phyloP scores from a whole-genome alignment of 2,888 invertebrate species.

The Hipparchia semele region DNA sequence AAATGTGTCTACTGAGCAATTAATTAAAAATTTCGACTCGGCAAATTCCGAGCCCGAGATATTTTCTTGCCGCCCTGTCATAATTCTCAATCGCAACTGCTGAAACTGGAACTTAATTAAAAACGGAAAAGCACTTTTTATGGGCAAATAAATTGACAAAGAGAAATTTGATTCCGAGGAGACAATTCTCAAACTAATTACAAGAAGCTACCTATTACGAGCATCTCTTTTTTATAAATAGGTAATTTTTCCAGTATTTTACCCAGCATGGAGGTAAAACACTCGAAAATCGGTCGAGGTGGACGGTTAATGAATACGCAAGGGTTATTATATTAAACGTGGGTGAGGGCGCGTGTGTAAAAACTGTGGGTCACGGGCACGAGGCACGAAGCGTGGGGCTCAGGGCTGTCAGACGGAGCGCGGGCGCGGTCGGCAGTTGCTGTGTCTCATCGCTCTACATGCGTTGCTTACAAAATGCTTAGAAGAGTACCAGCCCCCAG shows the following conservation, averaged over 20 bases:
- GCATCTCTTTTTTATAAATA: background rate
- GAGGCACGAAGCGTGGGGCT: constrained; percentile 43
- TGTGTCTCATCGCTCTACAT: constrained; percentile 50
- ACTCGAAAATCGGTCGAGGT: constrained; percentile 47
- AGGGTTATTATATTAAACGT: constrained; percentile 66
- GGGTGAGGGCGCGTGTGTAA: constrained; percentile 70
- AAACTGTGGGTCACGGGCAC: constrained; percentile 69
- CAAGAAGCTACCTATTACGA: background rate
- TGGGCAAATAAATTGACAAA: constrained; percentile 25
- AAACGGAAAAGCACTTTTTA: constrained; percentile 37
- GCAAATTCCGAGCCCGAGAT: constrained; percentile 57
- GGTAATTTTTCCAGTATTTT: background rate
- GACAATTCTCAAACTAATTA: constrained; percentile 22
- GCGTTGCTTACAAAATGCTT: constrained; percentile 21
- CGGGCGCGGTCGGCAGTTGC: constrained; percentile 59
- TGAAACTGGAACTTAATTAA: constrained; percentile 68
- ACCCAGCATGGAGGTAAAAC: constrained; percentile 18
- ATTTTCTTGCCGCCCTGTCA: constrained; percentile 51
- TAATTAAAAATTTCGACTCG: constrained; percentile 76
- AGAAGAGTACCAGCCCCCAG: constrained; percentile 55
- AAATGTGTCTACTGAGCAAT: constrained; percentile 80
- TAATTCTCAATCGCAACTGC: constrained; percentile 44
- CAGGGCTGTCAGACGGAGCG: constrained; percentile 38
- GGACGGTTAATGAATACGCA: constrained; percentile 71
- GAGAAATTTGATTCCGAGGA: constrained; percentile 17